A percentile compares a stretch with the other conserved stretches of the same genome.
Evolutionary conservation across 2,113 vertebrate genomes (phyloP).

Genomic region (Acanthisitta chloris): DNA sequence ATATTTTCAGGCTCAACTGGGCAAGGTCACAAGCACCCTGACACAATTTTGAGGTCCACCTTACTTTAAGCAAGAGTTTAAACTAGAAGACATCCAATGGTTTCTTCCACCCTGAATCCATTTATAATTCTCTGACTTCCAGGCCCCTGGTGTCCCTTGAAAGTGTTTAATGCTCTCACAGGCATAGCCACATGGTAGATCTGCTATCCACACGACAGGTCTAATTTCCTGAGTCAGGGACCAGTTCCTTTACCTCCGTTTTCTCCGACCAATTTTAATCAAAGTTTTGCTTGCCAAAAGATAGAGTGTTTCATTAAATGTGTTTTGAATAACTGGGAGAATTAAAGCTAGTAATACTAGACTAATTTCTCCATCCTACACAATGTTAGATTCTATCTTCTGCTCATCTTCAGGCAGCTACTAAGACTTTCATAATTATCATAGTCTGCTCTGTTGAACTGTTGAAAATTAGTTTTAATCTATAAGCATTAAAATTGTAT

Average conservation of each 20-base stretch:
- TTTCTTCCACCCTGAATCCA: background rate
- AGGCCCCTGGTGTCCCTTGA: background rate
- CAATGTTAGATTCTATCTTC: background rate
- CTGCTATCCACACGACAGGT: background rate
- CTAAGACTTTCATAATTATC: background rate
- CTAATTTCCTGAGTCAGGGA: background rate
- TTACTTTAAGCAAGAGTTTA: background rate
- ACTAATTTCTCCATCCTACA: background rate
- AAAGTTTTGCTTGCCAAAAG: background rate
- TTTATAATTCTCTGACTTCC: background rate
- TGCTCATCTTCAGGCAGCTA: background rate
- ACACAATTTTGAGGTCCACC: background rate
- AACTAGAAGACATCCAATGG: background rate
- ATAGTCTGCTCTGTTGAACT: background rate
- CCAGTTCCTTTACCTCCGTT: background rate
- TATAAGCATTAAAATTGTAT: background rate
- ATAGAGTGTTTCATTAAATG: background rate
- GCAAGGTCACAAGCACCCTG: background rate
- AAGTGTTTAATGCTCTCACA: background rate
- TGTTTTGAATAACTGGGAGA: background rate
- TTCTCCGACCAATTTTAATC: background rate
- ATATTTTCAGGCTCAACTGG: background rate
- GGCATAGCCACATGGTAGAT: background rate
- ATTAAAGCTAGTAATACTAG: background rate
- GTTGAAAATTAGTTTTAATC: background rate